Evolutionary conservation across 35 echinoderm and acorn worm genomes (phyloP), one percentile per base, ranked within the genome.

Genomic region (Acanthaster planci): DNA sequence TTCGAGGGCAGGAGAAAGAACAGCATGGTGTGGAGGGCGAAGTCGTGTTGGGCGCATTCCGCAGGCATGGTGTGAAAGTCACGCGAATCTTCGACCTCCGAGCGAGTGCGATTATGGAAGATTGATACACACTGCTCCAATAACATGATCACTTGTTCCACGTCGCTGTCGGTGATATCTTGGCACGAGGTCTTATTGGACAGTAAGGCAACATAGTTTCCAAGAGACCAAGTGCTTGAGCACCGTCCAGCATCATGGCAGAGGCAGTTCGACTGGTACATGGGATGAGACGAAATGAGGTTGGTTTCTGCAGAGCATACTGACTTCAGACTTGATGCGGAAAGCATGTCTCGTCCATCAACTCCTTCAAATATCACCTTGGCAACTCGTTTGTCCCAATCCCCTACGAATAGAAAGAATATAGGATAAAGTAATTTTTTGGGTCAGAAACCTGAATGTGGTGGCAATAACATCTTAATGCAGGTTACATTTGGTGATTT

Each of bases 171-270:
- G 31, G 55, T 31, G 23, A 97, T 84, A 77, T 89, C 87, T 36
- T 83, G 37, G 52, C 94, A 97, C 21, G 90, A 86, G 40, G 51
- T 12, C 80, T 88, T 97, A 26, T 90, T 80, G 59, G 50, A 80
- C 10, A 97, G 35, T 39, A 77, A 51, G 8, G 94, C 87, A 14
- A 92, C 72, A 42, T 58, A 77, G 12, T 89, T 77, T 39, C 94
- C 94, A 39, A 97, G 36, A 51, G 94, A 97, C 87, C 84, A 89
- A 21, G 81, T 90, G 26, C 82, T 83, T 77, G 77, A 88, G 50
- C 89, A 92, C 16, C 19, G 29, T 9, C 26, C 34, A 27, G 21
- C 38, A 0, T 34, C 18, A 5, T 79, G 85, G 23, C 77, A 67
- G 36, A 72, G 39, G 52, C 87, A 89, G 5, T 5, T 30, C 5